Percentiles rank a stretch among this genome's conserved stretches.
Conservation (phyloP, 2,888 invertebrate genomes). For the Gryllus longicercus region DNA sequence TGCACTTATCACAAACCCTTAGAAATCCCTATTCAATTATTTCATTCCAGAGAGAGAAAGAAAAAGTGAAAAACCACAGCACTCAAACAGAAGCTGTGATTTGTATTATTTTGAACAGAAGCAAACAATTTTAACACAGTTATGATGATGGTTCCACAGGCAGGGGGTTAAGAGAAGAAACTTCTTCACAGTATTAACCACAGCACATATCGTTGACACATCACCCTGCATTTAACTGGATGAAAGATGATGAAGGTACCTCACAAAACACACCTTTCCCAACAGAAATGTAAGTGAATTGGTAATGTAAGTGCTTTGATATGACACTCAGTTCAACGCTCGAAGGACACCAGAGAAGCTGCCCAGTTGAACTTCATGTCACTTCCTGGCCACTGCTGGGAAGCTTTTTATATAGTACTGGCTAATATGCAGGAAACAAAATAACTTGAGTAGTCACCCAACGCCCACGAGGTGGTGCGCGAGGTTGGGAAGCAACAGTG, state of each 20-base stretch:
- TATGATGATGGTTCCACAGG: not conserved
- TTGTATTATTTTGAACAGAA: not conserved
- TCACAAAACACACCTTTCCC: not conserved
- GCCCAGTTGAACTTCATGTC: constrained; percentile 17
- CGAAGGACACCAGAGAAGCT: constrained; percentile 5
- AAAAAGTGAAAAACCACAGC: not conserved
- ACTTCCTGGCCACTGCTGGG: constrained; percentile 4
- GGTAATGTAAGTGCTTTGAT: constrained; percentile 6
- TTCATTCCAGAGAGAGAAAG: constrained; percentile 17
- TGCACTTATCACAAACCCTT: too few species aligned
- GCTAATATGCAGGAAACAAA: constrained; percentile 19
- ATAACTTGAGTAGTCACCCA: not conserved
- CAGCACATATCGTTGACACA: constrained; percentile 1
- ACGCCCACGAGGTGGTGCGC: constrained; percentile 3
- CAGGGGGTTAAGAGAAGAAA: not conserved
- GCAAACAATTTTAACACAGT: constrained; percentile 1
- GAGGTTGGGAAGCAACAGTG: not conserved
- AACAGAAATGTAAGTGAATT: constrained; percentile 1
- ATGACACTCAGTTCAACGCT: constrained; percentile 17
- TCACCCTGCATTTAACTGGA: not conserved
- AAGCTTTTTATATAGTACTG: not conserved
- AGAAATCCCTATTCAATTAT: not conserved
- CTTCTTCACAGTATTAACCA: not conserved
- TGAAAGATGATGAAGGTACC: not conserved
- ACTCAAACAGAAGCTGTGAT: not conserved